Conservation (phyloP, 2,888 invertebrate species). For the Auanema sp. region DNA sequence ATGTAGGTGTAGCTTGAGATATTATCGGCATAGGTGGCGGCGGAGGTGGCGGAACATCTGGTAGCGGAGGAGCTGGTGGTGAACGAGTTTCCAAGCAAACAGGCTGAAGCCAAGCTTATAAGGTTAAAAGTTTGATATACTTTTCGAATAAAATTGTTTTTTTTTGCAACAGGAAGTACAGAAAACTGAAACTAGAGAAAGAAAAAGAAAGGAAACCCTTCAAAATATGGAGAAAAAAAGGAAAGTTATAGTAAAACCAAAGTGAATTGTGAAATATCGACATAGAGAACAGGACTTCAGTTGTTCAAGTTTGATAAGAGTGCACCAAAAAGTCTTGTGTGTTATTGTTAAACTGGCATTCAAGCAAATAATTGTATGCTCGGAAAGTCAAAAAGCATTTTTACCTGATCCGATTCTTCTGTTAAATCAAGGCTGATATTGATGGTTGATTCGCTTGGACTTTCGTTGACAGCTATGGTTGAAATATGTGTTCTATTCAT, state of each 20-base stretch:
- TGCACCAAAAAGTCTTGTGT: too few species aligned
- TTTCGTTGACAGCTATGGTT: conserved; percentile 20
- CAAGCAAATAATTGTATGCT: too few species aligned
- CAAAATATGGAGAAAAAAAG: background rate
- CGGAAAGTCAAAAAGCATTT: too few species aligned
- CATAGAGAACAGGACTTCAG: too few species aligned
- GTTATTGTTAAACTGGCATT: too few species aligned
- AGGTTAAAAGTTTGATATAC: conserved; percentile 18
- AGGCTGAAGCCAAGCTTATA: conserved; percentile 2
- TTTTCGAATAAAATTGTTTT: conserved; percentile 6
- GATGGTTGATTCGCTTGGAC: conserved; percentile 17
- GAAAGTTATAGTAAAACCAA: background rate
- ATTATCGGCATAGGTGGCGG: conserved; percentile 30
- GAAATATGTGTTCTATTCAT: conserved; percentile 17
- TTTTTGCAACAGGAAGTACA: background rate
- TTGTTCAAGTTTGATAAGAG: too few species aligned
- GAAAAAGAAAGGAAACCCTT: conserved; percentile 21
- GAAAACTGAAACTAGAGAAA: conserved; percentile 16
- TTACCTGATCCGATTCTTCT: conserved; percentile 5
- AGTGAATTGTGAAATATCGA: background rate
- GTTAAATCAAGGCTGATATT: conserved; percentile 21
- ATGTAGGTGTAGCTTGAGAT: conserved; percentile 20
- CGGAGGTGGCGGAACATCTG: conserved; percentile 39
- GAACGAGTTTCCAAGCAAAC: conserved; percentile 3
- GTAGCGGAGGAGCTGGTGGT: conserved; percentile 45